Percentiles rank a stretch among this genome's conserved stretches.
Conservation (phyloP, 2,888 invertebrate genomes). For the Steromphala cineraria region DNA sequence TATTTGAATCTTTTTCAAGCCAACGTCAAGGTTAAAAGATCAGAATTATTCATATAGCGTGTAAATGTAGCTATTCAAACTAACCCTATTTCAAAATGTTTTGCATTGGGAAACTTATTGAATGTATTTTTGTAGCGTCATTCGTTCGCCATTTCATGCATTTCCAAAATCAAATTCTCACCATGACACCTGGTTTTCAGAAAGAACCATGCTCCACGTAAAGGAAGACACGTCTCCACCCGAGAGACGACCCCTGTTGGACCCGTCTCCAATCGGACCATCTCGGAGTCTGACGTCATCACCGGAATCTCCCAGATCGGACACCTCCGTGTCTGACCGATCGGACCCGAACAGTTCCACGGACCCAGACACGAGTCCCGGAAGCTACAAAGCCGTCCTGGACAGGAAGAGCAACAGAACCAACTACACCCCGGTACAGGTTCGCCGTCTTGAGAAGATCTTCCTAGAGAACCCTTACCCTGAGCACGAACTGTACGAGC, state of each 20-base stretch:
- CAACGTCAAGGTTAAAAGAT: no score
- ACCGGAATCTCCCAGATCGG: background rate
- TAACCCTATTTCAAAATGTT: no score
- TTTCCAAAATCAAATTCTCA: no score
- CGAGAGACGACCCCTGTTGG: background rate
- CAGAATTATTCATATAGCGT: no score
- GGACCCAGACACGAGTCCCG: constrained; percentile 34
- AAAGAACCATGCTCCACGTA: background rate
- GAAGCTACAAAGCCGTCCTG: constrained; percentile 25
- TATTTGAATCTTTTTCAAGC: no score
- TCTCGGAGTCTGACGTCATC: background rate
- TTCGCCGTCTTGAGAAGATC: constrained; percentile 49
- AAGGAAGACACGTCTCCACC: background rate
- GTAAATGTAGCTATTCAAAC: no score
- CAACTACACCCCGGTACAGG: constrained; percentile 52
- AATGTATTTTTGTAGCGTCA: no score
- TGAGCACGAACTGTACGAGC: constrained; percentile 54
- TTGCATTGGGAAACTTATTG: no score
- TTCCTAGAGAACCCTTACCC: constrained; percentile 58
- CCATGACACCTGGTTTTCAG: background rate
- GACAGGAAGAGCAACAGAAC: constrained; percentile 50
- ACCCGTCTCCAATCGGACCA: background rate
- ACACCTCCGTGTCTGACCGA: background rate
- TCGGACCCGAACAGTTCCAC: background rate
- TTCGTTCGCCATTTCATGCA: no score